Percentiles rank a stretch among this genome's conserved stretches.
Conservation (phyloP, 2,797 vertebrate genomes). For the Xenentodon cancila region DNA sequence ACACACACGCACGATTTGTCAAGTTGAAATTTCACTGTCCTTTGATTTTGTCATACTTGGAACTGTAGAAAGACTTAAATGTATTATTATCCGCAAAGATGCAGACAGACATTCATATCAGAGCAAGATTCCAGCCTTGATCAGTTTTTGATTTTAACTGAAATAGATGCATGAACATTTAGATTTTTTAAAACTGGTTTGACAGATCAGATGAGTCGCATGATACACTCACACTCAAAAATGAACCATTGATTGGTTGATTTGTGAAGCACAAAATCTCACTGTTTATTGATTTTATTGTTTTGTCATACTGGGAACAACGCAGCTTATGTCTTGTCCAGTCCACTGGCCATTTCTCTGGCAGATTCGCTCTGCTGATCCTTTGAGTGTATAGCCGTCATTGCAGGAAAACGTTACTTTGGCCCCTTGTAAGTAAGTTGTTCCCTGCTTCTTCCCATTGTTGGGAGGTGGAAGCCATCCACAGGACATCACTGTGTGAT, state of each 20-base stretch:
- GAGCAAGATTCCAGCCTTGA: too few species aligned
- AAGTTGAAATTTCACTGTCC: too few species aligned
- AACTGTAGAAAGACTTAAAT: too few species aligned
- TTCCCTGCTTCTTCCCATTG: slow-evolving; percentile 73
- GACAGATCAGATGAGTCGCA: too few species aligned
- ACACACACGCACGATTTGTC: too few species aligned
- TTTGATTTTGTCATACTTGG: too few species aligned
- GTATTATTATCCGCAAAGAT: too few species aligned
- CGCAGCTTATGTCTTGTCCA: slow-evolving; percentile 66
- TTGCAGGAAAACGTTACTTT: slow-evolving; percentile 68
- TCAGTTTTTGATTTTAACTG: too few species aligned
- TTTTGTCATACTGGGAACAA: slow-evolving; percentile 52
- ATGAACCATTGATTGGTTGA: slow-evolving; percentile 21
- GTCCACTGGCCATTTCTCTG: slow-evolving; percentile 68
- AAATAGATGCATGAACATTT: too few species aligned
- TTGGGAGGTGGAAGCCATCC: slow-evolving; percentile 71
- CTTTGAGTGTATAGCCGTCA: slow-evolving; percentile 52
- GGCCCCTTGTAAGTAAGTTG: slow-evolving; percentile 68
- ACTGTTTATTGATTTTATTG: slow-evolving; percentile 28
- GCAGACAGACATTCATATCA: too few species aligned
- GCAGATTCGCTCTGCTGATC: slow-evolving; percentile 63
- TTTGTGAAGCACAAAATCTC: slow-evolving; percentile 25
- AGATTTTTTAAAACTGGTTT: background rate
- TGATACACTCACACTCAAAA: background rate
- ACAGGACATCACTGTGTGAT: slow-evolving; percentile 69